Evolutionary conservation across 2,888 invertebrate species (phyloP).

Genomic region (Pristionchus exspectatus): DNA sequence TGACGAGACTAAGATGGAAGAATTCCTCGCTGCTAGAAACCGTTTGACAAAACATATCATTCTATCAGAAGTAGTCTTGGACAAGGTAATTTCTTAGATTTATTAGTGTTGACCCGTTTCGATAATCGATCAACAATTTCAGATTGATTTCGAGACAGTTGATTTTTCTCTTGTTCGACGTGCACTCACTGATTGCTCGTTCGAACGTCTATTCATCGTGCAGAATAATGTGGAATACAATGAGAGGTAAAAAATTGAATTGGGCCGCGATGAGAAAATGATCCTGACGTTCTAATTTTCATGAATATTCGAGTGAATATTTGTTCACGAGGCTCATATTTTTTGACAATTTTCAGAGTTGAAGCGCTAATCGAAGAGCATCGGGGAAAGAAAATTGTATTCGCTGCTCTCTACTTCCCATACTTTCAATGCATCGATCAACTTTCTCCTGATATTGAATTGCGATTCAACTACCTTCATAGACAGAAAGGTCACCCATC

Average conservation of each 20-base stretch:
- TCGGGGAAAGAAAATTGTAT: neutral
- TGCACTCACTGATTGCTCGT: neutral
- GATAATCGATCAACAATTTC: neutral
- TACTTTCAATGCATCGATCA: neutral
- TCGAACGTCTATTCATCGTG: neutral
- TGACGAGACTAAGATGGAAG: neutral
- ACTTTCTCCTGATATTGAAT: neutral
- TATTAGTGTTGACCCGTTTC: neutral
- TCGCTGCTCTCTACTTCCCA: neutral
- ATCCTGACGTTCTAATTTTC: neutral
- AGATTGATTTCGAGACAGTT: neutral
- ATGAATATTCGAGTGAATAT: neutral
- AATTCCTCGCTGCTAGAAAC: neutral
- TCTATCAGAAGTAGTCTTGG: neutral
- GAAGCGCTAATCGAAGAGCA: neutral
- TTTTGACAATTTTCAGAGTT: neutral
- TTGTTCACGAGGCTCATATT: neutral
- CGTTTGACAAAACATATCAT: neutral
- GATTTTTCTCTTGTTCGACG: neutral
- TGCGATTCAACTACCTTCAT: conserved; percentile 23
- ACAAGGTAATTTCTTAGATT: neutral
- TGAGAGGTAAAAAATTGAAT: neutral
- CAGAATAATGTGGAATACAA: neutral
- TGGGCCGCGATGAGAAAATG: neutral
- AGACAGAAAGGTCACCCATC: neutral